Conservation (phyloP, 2,888 invertebrate genomes). For the Homarus gammarus region DNA sequence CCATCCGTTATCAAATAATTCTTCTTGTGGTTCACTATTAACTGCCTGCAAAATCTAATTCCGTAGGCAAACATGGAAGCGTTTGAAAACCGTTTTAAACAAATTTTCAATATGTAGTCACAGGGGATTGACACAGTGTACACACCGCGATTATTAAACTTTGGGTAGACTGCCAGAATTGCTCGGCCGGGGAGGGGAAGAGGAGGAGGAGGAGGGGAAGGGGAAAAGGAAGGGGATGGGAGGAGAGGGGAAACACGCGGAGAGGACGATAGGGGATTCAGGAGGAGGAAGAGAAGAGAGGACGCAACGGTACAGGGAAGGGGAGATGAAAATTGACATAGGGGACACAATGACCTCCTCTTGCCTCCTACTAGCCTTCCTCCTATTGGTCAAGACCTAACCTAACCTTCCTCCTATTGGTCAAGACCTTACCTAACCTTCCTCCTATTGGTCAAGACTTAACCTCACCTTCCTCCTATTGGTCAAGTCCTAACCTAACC, state of each 20-base stretch:
- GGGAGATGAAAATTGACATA: too few species aligned
- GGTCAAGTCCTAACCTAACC: too few species aligned
- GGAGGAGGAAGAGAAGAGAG: not conserved
- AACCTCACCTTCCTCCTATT: too few species aligned
- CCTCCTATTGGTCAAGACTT: too few species aligned
- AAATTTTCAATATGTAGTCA: conserved; percentile 74
- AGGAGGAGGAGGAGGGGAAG: conserved; percentile 28
- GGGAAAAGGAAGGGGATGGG: not conserved
- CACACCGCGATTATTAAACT: conserved; percentile 69
- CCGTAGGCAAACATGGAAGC: conserved; percentile 75
- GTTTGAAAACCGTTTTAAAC: conserved; percentile 75
- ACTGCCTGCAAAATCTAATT: conserved; percentile 76
- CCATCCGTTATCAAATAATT: conserved; percentile 76
- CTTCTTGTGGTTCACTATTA: conserved; percentile 76
- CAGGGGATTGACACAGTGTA: conserved; percentile 63
- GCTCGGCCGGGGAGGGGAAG: not conserved
- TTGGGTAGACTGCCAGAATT: conserved; percentile 45
- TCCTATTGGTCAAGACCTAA: too few species aligned
- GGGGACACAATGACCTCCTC: too few species aligned
- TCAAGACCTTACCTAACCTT: too few species aligned
- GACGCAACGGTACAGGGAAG: not conserved
- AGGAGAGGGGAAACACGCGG: not conserved
- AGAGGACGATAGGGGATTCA: not conserved
- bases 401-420: too few species aligned
- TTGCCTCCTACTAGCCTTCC: too few species aligned